Evolutionary conservation across 2,113 vertebrate genomes (phyloP).

Genomic region (Corythornis cristatus): DNA sequence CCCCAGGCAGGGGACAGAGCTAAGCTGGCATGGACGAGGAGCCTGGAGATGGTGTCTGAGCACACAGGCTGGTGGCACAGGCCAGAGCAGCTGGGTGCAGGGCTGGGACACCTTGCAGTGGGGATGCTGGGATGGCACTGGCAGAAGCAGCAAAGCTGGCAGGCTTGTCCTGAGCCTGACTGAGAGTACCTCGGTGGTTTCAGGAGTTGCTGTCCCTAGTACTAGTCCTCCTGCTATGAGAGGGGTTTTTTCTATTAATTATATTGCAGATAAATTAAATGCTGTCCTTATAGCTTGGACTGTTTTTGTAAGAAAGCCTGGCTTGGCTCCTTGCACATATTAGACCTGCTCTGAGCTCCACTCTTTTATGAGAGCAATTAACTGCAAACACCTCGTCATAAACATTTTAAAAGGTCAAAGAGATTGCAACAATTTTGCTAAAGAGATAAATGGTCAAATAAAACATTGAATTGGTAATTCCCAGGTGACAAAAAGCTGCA

Average conservation of each 20-base stretch:
- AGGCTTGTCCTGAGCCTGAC: not conserved
- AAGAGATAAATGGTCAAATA: conserved; percentile 80
- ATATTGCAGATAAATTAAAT: not conserved
- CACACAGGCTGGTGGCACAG: not conserved
- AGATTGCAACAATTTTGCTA: conserved; percentile 73
- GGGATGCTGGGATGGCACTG: not conserved
- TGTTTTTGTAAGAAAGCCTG: conserved; percentile 3
- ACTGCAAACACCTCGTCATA: conserved; percentile 68
- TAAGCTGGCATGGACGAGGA: not conserved
- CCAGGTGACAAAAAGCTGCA: conserved; percentile 64
- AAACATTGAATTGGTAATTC: conserved; percentile 77
- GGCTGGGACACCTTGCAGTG: not conserved
- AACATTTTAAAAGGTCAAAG: conserved; percentile 85
- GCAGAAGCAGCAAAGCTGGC: not conserved
- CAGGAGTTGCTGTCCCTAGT: not conserved
- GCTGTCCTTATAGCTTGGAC: not conserved
- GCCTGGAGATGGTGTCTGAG: not conserved
- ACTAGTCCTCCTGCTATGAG: not conserved
- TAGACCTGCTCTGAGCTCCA: not conserved
- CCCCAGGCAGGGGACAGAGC: no score
- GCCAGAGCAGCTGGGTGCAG: not conserved
- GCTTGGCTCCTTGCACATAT: not conserved
- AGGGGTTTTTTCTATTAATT: not conserved
- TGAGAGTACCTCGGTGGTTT: not conserved
- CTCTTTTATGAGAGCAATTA: conserved; percentile 52